Evolutionary conservation across 2,113 vertebrate genomes (phyloP), one percentile per base, ranked within the genome.

Genomic region (Ifrita kowaldi): DNA sequence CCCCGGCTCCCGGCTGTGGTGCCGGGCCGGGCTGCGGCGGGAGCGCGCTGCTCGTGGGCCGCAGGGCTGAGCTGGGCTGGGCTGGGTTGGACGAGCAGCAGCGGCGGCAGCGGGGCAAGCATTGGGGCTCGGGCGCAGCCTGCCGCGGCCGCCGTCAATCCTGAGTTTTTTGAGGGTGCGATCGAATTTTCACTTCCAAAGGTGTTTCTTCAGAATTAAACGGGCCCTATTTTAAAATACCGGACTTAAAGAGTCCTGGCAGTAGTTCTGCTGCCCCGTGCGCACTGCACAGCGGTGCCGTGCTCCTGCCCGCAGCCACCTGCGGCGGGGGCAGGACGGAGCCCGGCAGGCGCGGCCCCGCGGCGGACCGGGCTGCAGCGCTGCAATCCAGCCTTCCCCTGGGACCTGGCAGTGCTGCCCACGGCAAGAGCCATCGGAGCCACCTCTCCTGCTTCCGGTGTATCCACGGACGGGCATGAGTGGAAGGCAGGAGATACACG

Each of bases 281-380:
- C 2, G 0, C 22, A 0, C 2, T 1, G 59, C 86, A 13, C 53
- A 2, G 24, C 2, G 14, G 19, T 11, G 28, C 35, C 35, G 16
- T 4, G 46, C 46, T 28, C 27, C 14, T 35, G 24, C 9, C 21
- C 44, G 60, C 62, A 17, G 44, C 50, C 39, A 26, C 50, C 32
- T 21, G 18, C 28, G 10, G 39, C 52, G 5, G 57, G 59, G 20
- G 14, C 53, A 16, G 62, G n/a, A 33, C 37, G 49, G 79, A 33
- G 13, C 8, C 12, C 16, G 4, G 37, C 50, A 9, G 35, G 53
- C 49, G 4, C 3, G 3, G 35, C 33, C 63, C 46, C 71, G 20
- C 3, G 2, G 32, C 7, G 32, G 28, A 0, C 1, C 3, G 16
- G 42, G 50, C 46, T 26, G 52, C 65, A 14, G 49, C 1, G 20